phyloP scores from a whole-genome alignment of 2,113 vertebrate species.

The Carollia perspicillata region DNA sequence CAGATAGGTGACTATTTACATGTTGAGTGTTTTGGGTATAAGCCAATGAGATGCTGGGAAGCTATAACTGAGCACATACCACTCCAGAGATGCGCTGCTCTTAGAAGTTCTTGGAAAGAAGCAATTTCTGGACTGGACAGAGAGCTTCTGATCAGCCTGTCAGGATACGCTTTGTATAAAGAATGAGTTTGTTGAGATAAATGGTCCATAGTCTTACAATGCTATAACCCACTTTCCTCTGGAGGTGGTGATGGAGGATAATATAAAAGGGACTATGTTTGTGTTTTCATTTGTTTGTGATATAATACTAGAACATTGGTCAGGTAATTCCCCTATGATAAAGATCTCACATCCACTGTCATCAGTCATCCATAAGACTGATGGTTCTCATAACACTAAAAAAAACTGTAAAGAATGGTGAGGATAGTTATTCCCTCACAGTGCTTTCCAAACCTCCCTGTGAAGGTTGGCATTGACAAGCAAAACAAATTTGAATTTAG shows the following conservation, averaged over 20 bases:
- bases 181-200: background rate
- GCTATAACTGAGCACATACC: background rate
- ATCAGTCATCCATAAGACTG: background rate
- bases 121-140: background rate
- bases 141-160: background rate
- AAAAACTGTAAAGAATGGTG: background rate
- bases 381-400: background rate
- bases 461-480: background rate
- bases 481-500: slow-evolving; percentile 18
- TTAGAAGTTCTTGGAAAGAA: background rate
- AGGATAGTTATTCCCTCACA: background rate
- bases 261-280: background rate
- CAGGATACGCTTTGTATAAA: background rate
- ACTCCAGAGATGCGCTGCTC: background rate
- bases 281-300: slow-evolving; percentile 23
- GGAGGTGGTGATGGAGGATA: background rate
- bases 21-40: background rate
- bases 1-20: background rate
- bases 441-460: background rate
- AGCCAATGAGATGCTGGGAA: background rate
- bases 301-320: background rate
- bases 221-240: background rate
- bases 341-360: background rate
- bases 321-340: background rate
- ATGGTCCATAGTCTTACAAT: background rate